Evolutionary conservation across 2,888 invertebrate genomes (phyloP).

Genomic region (Phortica magna): DNA sequence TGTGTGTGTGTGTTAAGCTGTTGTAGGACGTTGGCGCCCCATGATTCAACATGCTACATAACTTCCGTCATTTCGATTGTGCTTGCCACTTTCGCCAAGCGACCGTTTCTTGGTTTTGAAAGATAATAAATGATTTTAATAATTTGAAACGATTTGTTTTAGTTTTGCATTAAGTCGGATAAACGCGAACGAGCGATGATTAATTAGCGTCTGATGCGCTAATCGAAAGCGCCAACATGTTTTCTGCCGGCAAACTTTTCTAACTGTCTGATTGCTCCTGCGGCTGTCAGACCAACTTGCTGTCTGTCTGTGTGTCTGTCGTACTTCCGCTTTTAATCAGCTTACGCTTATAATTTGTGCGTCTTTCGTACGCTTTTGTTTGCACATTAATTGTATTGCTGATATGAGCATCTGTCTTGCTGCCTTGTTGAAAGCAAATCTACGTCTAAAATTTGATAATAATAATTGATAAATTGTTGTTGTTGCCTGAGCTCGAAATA

Average conservation of each 20-base stretch:
- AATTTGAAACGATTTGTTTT: conserved; percentile 71
- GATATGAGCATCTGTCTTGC: not conserved
- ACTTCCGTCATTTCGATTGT: not conserved
- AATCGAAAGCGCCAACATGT: conserved; percentile 3
- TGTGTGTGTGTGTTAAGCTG: no score
- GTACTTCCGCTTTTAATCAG: not conserved
- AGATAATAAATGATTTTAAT: conserved; percentile 70
- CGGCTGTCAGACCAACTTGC: not conserved
- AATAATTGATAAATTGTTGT: conserved; percentile 24
- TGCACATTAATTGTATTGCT: not conserved
- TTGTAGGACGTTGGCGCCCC: no score
- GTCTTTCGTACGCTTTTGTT: not conserved
- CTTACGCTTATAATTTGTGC: not conserved
- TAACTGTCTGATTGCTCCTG: no score
- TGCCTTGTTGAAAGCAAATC: conserved; percentile 4
- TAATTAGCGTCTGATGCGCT: conserved; percentile 17
- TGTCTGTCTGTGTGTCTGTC: not conserved
- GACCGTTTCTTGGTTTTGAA: not conserved
- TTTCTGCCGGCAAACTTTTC: not conserved
- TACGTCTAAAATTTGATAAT: conserved; percentile 5
- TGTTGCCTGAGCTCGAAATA: not conserved
- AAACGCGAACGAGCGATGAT: conserved; percentile 42
- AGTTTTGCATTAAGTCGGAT: conserved; percentile 72
- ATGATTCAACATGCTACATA: not conserved
- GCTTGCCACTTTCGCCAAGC: not conserved